Base-by-base conservation (phyloP, 2,888 invertebrate genomes). In the Drymonia ruficornis region DNA sequence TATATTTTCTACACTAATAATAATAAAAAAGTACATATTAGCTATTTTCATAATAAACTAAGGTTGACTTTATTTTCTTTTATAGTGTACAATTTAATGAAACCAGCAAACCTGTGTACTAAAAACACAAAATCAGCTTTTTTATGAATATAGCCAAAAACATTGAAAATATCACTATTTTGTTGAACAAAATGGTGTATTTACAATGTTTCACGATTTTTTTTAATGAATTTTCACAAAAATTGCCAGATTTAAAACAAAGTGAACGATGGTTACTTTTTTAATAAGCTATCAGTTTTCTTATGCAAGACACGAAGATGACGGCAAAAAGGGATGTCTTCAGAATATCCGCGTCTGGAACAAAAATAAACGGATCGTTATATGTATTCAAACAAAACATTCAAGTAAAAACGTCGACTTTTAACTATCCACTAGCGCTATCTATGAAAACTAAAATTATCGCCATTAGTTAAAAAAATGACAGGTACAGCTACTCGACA, bases 321-420 rank as follows among this genome's bases (percentile, higher is more conserved):
- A 91, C 67, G 1, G 88, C 88, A 23, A 91, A 73, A 0, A 86
- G 50, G 0, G 91, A 91, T 0, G 86, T 87, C 67, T 86, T 87
- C 55, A 90, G 13, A 15, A 91, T 88, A 45, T 86, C 89, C 0
- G 87, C 90, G 70, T 85, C 91, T 91, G 86, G 18, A 82, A 83
- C 23, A 48, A 42, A 61, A 29, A 16, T 40, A 15, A n/a, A n/a
- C n/a, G n/a, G n/a, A n/a, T n/a, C n/a, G n/a, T n/a, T n/a, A n/a
- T n/a, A n/a, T n/a, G n/a, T n/a, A n/a, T n/a, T n/a, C n/a, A n/a
- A n/a, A n/a, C n/a, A n/a, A n/a, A n/a, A n/a, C n/a, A n/a, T n/a
- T n/a, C n/a, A n/a, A n/a, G n/a, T n/a, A n/a, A n/a, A n/a, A n/a
- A n/a, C n/a, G n/a, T n/a, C n/a, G n/a, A n/a, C n/a, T n/a, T n/a